phyloP scores from a whole-genome alignment of 2,797 vertebrate species.

The Poecilia wingei region DNA sequence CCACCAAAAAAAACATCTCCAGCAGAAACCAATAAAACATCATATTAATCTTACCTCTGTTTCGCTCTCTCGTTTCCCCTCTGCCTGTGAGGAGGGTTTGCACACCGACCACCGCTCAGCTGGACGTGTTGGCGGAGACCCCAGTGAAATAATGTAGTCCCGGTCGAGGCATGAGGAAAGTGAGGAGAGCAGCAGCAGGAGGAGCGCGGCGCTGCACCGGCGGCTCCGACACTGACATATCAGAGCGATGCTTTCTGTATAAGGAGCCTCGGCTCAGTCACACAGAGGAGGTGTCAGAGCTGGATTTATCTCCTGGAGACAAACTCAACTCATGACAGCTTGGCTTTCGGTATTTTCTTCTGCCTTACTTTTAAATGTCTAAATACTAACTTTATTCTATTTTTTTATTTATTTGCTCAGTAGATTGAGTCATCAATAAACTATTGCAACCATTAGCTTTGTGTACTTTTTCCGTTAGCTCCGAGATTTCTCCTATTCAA shows the following conservation, averaged over 20 bases:
- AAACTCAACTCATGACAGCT: not conserved
- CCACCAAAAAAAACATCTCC: not conserved
- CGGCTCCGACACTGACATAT: not conserved
- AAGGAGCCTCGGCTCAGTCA: not conserved
- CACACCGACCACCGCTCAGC: slow-evolving; percentile 28
- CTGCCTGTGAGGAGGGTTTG: slow-evolving; percentile 27
- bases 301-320: not conserved
- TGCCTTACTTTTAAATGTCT: not conserved
- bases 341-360: not conserved
- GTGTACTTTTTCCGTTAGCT: not conserved
- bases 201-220: slow-evolving; percentile 45
- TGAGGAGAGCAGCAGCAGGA: slow-evolving; percentile 42
- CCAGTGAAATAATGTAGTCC: slow-evolving; percentile 49
- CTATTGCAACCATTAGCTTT: not conserved
- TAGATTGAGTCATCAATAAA: not conserved
- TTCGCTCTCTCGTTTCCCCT: slow-evolving; percentile 2
- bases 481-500: no score
- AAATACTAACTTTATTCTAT: not conserved
- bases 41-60: slow-evolving; percentile 65
- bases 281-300: not conserved
- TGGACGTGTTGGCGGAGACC: slow-evolving; percentile 25
- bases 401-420: not conserved
- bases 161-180: slow-evolving; percentile 53
- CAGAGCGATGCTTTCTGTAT: not conserved
- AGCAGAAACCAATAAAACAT: not conserved